Evolutionary conservation across 2,797 vertebrate genomes (phyloP).

Genomic region (Brachyalestes nurse): DNA sequence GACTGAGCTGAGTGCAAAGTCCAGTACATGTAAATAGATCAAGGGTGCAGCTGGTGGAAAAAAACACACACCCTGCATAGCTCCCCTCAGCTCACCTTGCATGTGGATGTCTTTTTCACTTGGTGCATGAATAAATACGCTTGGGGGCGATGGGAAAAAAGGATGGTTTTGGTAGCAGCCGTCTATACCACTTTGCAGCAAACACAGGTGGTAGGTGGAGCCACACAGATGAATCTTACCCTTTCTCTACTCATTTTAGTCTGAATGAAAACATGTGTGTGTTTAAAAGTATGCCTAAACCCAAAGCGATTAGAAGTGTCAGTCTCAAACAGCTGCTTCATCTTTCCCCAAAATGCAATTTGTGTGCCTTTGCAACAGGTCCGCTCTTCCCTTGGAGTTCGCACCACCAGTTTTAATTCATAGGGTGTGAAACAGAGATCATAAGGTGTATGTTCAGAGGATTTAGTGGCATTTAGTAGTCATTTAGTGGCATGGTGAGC

Average conservation of each 20-base stretch:
- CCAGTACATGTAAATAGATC: not conserved
- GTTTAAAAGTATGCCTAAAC: slow-evolving; percentile 16
- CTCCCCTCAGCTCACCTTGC: not conserved
- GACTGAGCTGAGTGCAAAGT: not conserved
- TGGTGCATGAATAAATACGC: not conserved
- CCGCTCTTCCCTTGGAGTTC: slow-evolving; percentile 32
- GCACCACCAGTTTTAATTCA: slow-evolving; percentile 41
- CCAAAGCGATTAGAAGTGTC: slow-evolving; percentile 53
- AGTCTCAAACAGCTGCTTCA: slow-evolving; percentile 56
- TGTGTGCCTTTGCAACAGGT: slow-evolving; percentile 34
- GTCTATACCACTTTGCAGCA: slow-evolving; percentile 46
- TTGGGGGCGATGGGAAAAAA: slow-evolving; percentile 42
- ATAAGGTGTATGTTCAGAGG: slow-evolving; percentile 9
- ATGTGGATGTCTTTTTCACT: not conserved
- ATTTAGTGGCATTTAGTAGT: not conserved
- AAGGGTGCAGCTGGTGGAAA: not conserved
- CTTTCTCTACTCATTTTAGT: slow-evolving; percentile 38
- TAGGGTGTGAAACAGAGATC: slow-evolving; percentile 20
- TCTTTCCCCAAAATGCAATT: slow-evolving; percentile 39
- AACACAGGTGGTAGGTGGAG: slow-evolving; percentile 55
- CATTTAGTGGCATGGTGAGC: no score
- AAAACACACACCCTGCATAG: not conserved
- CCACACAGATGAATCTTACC: slow-evolving; percentile 49
- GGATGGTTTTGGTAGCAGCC: slow-evolving; percentile 39
- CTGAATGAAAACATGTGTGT: slow-evolving; percentile 16